phyloP scores from a whole-genome alignment of 2,113 vertebrate genomes.

The Apeltes quadracus region DNA sequence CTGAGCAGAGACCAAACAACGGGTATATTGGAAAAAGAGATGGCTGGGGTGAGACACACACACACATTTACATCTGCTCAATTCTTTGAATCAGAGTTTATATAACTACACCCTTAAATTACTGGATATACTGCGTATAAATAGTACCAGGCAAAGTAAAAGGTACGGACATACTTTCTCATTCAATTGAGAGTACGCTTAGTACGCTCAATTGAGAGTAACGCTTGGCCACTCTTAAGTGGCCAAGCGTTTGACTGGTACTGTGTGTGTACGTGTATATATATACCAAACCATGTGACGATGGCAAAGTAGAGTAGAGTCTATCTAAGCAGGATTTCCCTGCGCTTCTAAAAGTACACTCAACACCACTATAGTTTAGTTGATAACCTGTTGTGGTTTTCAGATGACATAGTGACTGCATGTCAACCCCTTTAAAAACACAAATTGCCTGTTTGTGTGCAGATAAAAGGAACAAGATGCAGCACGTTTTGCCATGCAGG shows the following conservation, averaged over 20 bases:
- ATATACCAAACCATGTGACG: no score
- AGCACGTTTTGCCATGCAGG: not conserved
- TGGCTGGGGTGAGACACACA: conserved; percentile 84
- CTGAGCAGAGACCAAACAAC: conserved; percentile 75
- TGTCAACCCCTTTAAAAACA: not conserved
- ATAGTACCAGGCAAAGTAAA: no score
- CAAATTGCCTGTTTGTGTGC: not conserved
- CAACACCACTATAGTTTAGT: not conserved
- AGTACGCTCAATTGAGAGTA: no score
- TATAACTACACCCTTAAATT: not conserved
- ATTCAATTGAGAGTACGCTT: no score
- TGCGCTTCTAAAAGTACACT: no score
- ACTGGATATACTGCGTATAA: no score
- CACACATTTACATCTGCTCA: not conserved
- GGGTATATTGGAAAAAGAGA: conserved; percentile 81
- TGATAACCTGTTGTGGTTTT: not conserved
- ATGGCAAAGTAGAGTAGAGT: no score
- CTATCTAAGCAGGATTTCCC: no score
- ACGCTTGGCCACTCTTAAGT: no score
- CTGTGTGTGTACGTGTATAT: no score
- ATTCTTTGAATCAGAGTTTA: not conserved
- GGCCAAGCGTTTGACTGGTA: no score
- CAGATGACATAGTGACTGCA: not conserved
- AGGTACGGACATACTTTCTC: no score
- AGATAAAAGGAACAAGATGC: not conserved